Evolutionary conservation across 2,113 vertebrate genomes (phyloP).

Genomic region (Microcebus griseorufus): DNA sequence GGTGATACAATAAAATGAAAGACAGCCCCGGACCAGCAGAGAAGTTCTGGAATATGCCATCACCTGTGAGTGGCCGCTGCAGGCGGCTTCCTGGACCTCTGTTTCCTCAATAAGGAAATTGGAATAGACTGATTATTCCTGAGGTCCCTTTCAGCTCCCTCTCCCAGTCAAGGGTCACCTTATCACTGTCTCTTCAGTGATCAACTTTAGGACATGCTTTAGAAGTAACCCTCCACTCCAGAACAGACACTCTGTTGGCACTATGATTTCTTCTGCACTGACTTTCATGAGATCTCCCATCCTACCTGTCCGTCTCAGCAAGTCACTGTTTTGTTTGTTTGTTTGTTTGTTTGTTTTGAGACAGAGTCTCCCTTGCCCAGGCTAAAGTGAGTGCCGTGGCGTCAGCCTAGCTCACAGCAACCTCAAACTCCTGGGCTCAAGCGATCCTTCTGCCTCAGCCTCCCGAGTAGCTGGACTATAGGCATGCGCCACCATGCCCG

Average conservation of each 20-base stretch:
- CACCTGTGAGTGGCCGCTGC: accelerated
- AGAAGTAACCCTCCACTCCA: background rate
- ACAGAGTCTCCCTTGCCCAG: too few species aligned
- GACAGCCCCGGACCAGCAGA: background rate
- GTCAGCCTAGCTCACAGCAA: too few species aligned
- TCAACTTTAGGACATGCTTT: too few species aligned
- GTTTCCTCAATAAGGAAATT: background rate
- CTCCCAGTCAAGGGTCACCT: background rate
- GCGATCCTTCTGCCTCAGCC: too few species aligned
- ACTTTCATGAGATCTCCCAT: background rate
- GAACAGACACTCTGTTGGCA: background rate
- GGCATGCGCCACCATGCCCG: too few species aligned
- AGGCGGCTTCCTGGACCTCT: background rate
- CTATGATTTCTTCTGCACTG: background rate
- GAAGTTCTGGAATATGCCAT: background rate
- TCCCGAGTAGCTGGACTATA: too few species aligned
- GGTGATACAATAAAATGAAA: background rate
- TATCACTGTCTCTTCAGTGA: background rate
- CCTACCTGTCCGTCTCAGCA: background rate
- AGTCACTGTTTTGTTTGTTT: background rate
- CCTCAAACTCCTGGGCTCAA: too few species aligned
- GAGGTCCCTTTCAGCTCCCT: background rate
- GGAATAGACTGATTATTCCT: background rate
- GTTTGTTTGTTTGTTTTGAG: too few species aligned
- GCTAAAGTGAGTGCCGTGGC: too few species aligned